Base-by-base conservation (phyloP, 2,888 invertebrate species). In the Erebia ligea region DNA sequence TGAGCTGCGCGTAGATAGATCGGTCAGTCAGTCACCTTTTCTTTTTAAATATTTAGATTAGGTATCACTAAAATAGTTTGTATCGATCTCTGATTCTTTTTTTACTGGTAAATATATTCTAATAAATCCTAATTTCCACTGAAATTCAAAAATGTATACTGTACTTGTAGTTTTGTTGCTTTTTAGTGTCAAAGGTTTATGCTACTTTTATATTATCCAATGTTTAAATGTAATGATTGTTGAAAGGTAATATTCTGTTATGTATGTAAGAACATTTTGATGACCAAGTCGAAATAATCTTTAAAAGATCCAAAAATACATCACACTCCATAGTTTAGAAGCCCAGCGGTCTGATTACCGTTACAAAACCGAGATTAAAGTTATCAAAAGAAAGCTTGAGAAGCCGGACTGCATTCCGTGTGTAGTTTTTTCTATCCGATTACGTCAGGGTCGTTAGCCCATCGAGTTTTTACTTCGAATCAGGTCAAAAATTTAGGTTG, bases 401-500 rank as follows among this genome's bases (percentile, higher is more conserved):
- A 84, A 76, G 75, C 72, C 83, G 78, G 84, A 82, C 86, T 86
- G 84, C 86, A 86, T 88, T 85, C 87, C 84, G 77, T 73, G 75
- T 80, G 79, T 84, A 75, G 82, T 86, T 87, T 89, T 86, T 82
- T 87, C 88, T 87, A 87, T 87, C 80, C 78, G 67, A 75, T 87
- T 86, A 85, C 87, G 85, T 85, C 84, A 86, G 82, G 88, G 87
- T 90, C 88, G 84, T 88, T 88, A 86, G 83, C 87, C 85, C 81
- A 81, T 77, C 77, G 79, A 76, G 87, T 89, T 90, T 87, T 89
- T 88, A 84, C 82, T 81, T 83, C 81, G 86, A 90, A 90, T 88
- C 86, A 82, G 91, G 90, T 90, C 90, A 87, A 87, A 91, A 87
- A 90, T 89, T 87, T 89, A 82, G 89, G 89, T 87, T 91, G 89